Conservation (phyloP, 2,888 invertebrate genomes). For the Rhamnusium bicolor region DNA sequence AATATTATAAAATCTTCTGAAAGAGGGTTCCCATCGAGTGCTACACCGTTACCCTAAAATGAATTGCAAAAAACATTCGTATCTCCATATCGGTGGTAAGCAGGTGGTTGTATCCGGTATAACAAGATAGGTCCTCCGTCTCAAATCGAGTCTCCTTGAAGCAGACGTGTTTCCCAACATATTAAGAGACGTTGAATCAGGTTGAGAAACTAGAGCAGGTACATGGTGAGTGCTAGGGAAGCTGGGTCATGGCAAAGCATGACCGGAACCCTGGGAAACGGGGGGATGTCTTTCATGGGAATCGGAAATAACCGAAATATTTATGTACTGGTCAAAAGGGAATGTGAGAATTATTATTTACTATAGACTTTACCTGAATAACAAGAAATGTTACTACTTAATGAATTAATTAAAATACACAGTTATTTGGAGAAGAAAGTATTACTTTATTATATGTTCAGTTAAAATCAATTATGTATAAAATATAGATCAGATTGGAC, state of each 20-base stretch:
- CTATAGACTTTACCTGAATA: no score
- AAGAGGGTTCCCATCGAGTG: not conserved
- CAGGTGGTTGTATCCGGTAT: constrained; percentile 34
- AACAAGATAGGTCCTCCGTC: constrained; percentile 28
- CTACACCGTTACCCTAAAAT: constrained; percentile 3
- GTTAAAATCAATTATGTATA: no score
- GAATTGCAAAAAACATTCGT: constrained; percentile 20
- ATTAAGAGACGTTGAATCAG: constrained; percentile 31
- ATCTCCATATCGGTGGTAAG: constrained; percentile 7
- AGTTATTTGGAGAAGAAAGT: no score
- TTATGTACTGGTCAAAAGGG: constrained; percentile 24
- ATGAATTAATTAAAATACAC: no score
- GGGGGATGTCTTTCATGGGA: constrained; percentile 30
- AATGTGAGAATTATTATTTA: constrained; percentile 32
- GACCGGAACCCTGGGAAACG: constrained; percentile 38
- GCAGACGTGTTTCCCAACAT: constrained; percentile 24
- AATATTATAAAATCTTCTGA: not conserved
- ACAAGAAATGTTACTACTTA: no score
- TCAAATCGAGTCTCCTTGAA: constrained; percentile 5
- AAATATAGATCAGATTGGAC: no score
- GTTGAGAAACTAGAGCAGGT: constrained; percentile 39
- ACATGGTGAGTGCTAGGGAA: constrained; percentile 27
- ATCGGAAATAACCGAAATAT: constrained; percentile 34
- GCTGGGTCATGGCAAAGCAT: constrained; percentile 33
- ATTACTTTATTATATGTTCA: no score